These are phyloP conservation scores for Drosophila kambysellisi DNA, from an alignment of 2,888 invertebrate species.

Conservation along the genomic window DNA sequence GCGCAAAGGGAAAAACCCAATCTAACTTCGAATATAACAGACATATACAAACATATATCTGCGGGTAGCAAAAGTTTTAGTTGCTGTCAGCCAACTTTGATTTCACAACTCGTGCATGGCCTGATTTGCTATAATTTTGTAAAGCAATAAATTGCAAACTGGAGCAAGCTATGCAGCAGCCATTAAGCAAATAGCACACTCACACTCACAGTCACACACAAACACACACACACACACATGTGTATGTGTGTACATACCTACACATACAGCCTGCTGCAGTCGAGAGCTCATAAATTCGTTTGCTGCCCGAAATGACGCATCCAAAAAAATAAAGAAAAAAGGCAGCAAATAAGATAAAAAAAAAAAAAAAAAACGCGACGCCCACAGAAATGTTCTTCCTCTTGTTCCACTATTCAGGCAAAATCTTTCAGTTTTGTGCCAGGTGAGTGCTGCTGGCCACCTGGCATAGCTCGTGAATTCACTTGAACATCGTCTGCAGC, in stretches of 20 bases:
- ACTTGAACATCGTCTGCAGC: slow-evolving; percentile 24
- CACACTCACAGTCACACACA: slow-evolving; percentile 7
- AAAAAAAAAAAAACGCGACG: slow-evolving; percentile 1
- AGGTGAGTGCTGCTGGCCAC: slow-evolving; percentile 35
- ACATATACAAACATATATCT: slow-evolving; percentile 18
- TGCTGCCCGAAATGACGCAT: slow-evolving; percentile 60
- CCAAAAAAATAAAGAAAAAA: slow-evolving; percentile 23
- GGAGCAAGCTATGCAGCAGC: slow-evolving; percentile 51
- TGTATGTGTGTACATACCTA: neutral
- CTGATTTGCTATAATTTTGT: slow-evolving; percentile 76
- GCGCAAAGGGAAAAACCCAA: slow-evolving; percentile 56
- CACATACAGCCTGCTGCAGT: slow-evolving; percentile 21
- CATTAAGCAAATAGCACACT: slow-evolving; percentile 48
- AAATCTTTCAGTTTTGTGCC: slow-evolving; percentile 33
- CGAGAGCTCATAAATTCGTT: slow-evolving; percentile 58
- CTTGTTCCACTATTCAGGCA: slow-evolving; percentile 8
- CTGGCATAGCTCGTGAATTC: slow-evolving; percentile 35
- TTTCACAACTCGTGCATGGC: slow-evolving; percentile 65
- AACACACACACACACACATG: slow-evolving; percentile 5
- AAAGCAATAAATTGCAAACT: slow-evolving; percentile 69
- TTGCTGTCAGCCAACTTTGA: slow-evolving; percentile 59
- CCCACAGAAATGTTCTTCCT: slow-evolving; percentile 14
- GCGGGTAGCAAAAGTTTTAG: slow-evolving; percentile 49
- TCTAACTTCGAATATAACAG: slow-evolving; percentile 56
- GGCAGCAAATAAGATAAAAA: slow-evolving; percentile 33